These are phyloP conservation scores for Miltochrista miniata DNA, from an alignment of 2,888 invertebrate species.

Conservation along the genomic window DNA sequence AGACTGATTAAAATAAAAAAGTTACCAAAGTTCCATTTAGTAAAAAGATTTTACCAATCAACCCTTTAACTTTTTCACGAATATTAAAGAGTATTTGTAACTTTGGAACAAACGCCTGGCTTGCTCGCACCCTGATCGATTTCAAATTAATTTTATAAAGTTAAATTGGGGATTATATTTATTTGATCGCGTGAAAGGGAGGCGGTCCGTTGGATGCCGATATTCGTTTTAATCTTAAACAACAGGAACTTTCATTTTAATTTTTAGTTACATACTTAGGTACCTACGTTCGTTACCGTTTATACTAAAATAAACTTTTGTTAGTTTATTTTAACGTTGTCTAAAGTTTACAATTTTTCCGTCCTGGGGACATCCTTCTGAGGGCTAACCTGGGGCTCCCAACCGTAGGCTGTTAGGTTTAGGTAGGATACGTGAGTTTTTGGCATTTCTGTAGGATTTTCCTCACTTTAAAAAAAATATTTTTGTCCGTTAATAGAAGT, in stretches of 20 bases:
- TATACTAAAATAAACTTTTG: too few relatives aligned
- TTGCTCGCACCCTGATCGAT: slow-evolving; percentile 70
- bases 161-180: slow-evolving; percentile 81
- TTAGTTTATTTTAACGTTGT: too few relatives aligned
- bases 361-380: too few relatives aligned
- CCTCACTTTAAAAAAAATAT: too few relatives aligned
- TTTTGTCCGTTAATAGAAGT: too few relatives aligned
- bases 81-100: slow-evolving; percentile 59
- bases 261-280: neutral
- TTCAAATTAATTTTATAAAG: slow-evolving; percentile 80
- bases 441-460: too few relatives aligned
- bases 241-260: slow-evolving; percentile 5
- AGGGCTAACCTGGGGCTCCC: too few relatives aligned
- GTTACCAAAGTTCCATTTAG: neutral
- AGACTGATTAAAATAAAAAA: neutral
- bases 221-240: slow-evolving; percentile 25
- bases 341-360: too few relatives aligned
- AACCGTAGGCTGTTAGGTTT: too few relatives aligned
- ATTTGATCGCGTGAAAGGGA: slow-evolving; percentile 61
- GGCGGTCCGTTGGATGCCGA: slow-evolving; percentile 20
- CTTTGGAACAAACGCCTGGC: slow-evolving; percentile 58
- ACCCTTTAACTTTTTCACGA: slow-evolving; percentile 67
- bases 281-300: too few relatives aligned
- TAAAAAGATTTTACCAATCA: slow-evolving; percentile 54
- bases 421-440: too few relatives aligned